A percentile compares a stretch with the other conserved stretches of the same genome.
Conservation (phyloP, 2,113 vertebrate genomes). For the Gopherus flavomarginatus region DNA sequence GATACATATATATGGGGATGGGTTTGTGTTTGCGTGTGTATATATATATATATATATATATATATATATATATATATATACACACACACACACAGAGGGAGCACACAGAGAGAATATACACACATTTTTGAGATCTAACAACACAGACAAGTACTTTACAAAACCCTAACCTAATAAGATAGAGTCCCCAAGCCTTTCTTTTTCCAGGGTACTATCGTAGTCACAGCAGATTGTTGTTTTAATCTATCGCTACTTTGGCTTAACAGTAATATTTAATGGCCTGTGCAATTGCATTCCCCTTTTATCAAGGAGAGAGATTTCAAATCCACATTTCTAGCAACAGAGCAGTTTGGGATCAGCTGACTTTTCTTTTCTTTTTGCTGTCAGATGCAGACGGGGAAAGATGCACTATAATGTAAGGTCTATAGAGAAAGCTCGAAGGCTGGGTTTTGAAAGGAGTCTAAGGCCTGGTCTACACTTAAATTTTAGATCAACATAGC, state of each 20-base stretch:
- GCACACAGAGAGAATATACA: fast-evolving
- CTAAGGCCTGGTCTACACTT: not conserved
- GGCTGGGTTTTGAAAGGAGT: not conserved
- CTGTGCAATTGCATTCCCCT: slow-evolving; percentile 42
- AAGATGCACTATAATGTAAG: not conserved
- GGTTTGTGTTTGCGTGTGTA: not conserved
- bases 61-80: not conserved
- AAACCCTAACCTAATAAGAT: not conserved
- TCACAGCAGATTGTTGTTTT: slow-evolving; percentile 41
- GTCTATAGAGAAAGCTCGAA: not conserved
- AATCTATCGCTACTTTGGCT: not conserved
- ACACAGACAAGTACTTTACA: fast-evolving
- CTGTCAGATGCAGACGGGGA: not conserved
- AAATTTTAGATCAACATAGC: not conserved
- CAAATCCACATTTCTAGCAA: not conserved
- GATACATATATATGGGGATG: not conserved
- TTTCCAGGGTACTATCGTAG: fast-evolving
- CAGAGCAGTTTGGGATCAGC: not conserved
- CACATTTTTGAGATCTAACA: not conserved
- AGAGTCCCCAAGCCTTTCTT: not conserved
- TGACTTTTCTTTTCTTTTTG: not conserved
- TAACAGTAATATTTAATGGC: slow-evolving; percentile 62
- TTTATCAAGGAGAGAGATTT: slow-evolving; percentile 33
- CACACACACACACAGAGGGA: not conserved
- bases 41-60: not conserved